These are phyloP conservation scores for Heterochromis multidens DNA, from an alignment of 2,113 vertebrate genomes.

Conservation along the genomic window DNA sequence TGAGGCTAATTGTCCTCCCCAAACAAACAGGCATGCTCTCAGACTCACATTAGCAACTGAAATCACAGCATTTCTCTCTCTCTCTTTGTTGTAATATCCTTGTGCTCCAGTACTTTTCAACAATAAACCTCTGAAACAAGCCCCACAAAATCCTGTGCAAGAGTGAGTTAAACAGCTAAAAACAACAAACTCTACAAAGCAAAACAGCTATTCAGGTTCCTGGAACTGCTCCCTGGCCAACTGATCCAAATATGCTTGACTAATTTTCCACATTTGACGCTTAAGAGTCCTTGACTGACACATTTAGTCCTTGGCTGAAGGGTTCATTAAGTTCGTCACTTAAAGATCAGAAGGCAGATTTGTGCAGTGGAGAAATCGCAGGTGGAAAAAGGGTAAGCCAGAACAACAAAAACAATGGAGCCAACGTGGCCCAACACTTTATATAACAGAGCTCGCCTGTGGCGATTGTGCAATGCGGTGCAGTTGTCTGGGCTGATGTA, in stretches of 20 bases:
- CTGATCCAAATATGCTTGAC: slow-evolving; percentile 20
- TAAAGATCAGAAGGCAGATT: slow-evolving; percentile 2
- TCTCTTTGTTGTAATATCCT: slow-evolving; percentile 40
- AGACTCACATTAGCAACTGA: not conserved
- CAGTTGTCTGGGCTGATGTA: slow-evolving; percentile 74
- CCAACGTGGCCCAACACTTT: slow-evolving; percentile 52
- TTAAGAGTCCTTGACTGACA: not conserved
- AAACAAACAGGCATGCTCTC: slow-evolving; percentile 28
- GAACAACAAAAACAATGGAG: slow-evolving; percentile 53
- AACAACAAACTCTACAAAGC: slow-evolving; percentile 23
- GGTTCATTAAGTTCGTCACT: not conserved
- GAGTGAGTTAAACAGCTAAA: slow-evolving; percentile 26
- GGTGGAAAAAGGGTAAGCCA: not conserved
- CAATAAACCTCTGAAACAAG: slow-evolving; percentile 41
- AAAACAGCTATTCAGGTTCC: slow-evolving; percentile 30
- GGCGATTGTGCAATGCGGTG: slow-evolving; percentile 71
- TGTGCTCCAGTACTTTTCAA: slow-evolving; percentile 45
- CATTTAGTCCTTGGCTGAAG: not conserved
- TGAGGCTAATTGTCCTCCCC: slow-evolving; percentile 51
- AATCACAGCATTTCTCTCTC: slow-evolving; percentile 15
- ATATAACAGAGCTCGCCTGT: slow-evolving; percentile 69
- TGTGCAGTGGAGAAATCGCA: slow-evolving; percentile 23
- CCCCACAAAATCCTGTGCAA: not conserved
- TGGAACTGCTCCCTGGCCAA: slow-evolving; percentile 13
- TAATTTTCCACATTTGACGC: slow-evolving; percentile 20